A percentile compares a stretch with the other conserved stretches of the same genome.
Evolutionary conservation across 1,140 invertebrate species (phyloP).

Genomic region (Fopius arisanus): DNA sequence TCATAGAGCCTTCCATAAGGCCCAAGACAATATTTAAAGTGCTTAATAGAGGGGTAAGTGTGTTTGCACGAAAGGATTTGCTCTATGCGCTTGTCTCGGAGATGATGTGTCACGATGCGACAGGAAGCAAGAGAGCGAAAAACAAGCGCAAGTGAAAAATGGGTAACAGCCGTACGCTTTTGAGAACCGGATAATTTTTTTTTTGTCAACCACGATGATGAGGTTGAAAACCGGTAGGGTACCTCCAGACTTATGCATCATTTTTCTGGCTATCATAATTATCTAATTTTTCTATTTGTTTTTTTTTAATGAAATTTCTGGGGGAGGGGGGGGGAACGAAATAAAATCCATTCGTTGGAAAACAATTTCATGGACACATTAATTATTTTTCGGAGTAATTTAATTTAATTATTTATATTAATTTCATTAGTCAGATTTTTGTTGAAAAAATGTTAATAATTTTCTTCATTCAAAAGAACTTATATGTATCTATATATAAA

Average conservation of each 20-base stretch:
- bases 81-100: conserved; percentile 17
- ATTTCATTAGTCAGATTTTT: too few relatives aligned
- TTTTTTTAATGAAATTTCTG: not conserved
- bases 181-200: conserved; percentile 42
- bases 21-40: not conserved
- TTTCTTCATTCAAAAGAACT: too few relatives aligned
- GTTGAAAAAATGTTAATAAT: too few relatives aligned
- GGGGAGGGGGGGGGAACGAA: not conserved
- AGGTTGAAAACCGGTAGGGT: not conserved
- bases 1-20: conserved; percentile 32
- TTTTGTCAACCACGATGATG: not conserved
- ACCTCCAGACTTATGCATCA: not conserved
- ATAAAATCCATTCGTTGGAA: not conserved
- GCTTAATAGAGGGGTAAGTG: not conserved
- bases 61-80: not conserved
- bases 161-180: conserved; percentile 6
- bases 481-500: too few relatives aligned
- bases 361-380: too few relatives aligned
- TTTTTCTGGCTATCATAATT: not conserved
- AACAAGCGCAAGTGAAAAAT: conserved; percentile 46
- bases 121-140: conserved; percentile 51
- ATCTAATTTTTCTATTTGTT: not conserved
- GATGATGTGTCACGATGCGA: conserved; percentile 40
- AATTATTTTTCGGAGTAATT: too few relatives aligned
- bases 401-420: too few relatives aligned